These are phyloP conservation scores for Volucella inanis DNA, from an alignment of 2,888 invertebrate species.

Conservation along the genomic window DNA sequence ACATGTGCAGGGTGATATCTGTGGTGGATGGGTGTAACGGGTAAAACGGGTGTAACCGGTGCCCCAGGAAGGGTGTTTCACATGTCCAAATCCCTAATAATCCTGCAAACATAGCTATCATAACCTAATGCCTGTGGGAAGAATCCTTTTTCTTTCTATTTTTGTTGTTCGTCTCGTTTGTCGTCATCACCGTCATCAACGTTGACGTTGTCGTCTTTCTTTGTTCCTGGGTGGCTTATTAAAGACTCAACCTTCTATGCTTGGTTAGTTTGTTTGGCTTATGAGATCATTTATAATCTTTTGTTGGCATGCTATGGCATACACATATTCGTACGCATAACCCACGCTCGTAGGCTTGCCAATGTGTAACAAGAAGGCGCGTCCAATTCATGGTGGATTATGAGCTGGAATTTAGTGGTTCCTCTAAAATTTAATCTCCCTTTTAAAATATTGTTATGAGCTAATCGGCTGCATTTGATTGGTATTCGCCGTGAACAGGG, in stretches of 20 bases:
- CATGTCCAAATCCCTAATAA: slow-evolving; percentile 75
- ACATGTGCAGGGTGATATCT: slow-evolving; percentile 9
- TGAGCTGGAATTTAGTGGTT: slow-evolving; percentile 40
- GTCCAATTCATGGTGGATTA: slow-evolving; percentile 66
- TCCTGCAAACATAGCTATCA: slow-evolving; percentile 74
- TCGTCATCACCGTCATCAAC: slow-evolving; percentile 19
- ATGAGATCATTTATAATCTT: slow-evolving; percentile 74
- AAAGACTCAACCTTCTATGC: slow-evolving; percentile 68
- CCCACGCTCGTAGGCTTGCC: not conserved
- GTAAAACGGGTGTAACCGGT: slow-evolving; percentile 49
- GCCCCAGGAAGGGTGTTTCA: slow-evolving; percentile 55
- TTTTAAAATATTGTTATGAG: slow-evolving; percentile 44
- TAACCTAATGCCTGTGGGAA: slow-evolving; percentile 75
- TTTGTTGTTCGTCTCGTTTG: slow-evolving; percentile 6
- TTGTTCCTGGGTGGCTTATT: slow-evolving; percentile 73
- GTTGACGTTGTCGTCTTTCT: slow-evolving; percentile 21
- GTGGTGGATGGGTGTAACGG: not conserved
- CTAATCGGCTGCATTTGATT: not conserved
- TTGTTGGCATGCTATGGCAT: slow-evolving; percentile 70
- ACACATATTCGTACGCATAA: slow-evolving; percentile 1
- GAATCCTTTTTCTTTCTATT: slow-evolving; percentile 61
- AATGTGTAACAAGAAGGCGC: slow-evolving; percentile 35
- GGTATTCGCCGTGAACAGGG: too few species aligned
- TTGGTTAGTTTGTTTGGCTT: slow-evolving; percentile 72
- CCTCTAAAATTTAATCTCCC: slow-evolving; percentile 15